Base-by-base conservation (phyloP, 2,113 vertebrate genomes). In the Gasterosteus nipponicus region DNA sequence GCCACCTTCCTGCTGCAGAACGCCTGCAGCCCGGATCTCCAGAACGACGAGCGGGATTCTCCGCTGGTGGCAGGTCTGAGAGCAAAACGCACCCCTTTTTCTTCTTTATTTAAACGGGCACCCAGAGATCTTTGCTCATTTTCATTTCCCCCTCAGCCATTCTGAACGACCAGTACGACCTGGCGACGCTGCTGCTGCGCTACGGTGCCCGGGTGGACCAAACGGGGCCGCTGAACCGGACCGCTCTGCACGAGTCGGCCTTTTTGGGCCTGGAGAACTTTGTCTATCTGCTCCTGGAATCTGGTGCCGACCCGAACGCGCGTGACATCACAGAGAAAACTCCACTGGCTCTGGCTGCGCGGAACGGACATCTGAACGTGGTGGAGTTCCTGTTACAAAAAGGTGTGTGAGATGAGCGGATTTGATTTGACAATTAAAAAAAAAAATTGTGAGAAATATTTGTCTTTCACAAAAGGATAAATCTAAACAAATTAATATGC, bases 171-270 rank as follows among this genome's bases (percentile, higher is more conserved):
- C 95, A 95, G 8, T 96, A 96, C 5, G 95, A 98, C 77, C 84
- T 96, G 83, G 96, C 94, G 10, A 89, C 95, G 10, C 83, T 98
- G 38, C 76, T 99, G 86, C 91, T 98, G 73, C 93, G 85, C 22
- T 94, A 91, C 68, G 94, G 94, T 46, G 96, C 97, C 26, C 90
- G 87, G 10, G 93, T 95, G 76, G 95, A 98, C 77, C 83, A 96
- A 80, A 91, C 53, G 10, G 96, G 97, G 75, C 91, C 93, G 22
- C 94, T 96, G 10, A 89, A 95, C 86, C 94, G 97, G 86, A 98
- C 96, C 4, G 96, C 96, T 26, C 91, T 99, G 39, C 98, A 99
- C 0, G 97, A 99, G 87, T 96, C 96, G 4, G 94, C 96, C 72
- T 96, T 94, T 10, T 90, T 97, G 69, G 97, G 97, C 72, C 90